These are phyloP conservation scores for Papilio elwesi DNA, from an alignment of 2,888 invertebrate genomes.

Conservation along the genomic window DNA sequence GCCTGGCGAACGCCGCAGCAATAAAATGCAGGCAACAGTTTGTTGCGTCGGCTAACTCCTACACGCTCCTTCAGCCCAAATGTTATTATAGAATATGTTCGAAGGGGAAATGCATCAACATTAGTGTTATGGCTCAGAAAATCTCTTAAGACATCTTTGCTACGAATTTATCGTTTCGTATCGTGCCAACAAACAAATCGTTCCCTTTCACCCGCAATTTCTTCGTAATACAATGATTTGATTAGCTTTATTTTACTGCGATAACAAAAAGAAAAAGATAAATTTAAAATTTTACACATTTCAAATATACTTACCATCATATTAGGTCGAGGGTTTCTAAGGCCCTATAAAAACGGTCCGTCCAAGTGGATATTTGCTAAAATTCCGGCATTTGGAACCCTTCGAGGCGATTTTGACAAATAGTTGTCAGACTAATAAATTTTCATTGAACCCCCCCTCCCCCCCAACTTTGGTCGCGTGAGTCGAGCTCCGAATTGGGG, in stretches of 20 bases:
- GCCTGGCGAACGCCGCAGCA: conserved; percentile 49
- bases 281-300: not conserved
- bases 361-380: conserved; percentile 71
- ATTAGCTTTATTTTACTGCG: not conserved
- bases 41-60: conserved; percentile 53
- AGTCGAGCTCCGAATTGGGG: conserved; percentile 73
- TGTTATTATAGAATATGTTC: conserved; percentile 46
- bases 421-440: conserved; percentile 81
- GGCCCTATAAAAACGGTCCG: conserved; percentile 70
- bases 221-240: not conserved
- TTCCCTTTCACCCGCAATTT: not conserved
- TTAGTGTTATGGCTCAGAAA: conserved; percentile 39
- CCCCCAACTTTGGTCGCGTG: conserved; percentile 71
- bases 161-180: conserved; percentile 28
- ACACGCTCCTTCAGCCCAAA: conserved; percentile 51
- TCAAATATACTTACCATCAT: conserved; percentile 43
- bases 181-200: conserved; percentile 24
- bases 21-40: conserved; percentile 79
- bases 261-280: not conserved
- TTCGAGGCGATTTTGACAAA: conserved; percentile 80
- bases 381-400: conserved; percentile 65
- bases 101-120: conserved; percentile 34
- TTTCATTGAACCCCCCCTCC: conserved; percentile 77
- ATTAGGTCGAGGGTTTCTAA: conserved; percentile 49
- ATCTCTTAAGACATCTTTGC: conserved; percentile 35